Evolutionary conservation across 2,888 invertebrate species (phyloP), one percentile per base, ranked within the genome.

Genomic region (Therioaphis trifolii): DNA sequence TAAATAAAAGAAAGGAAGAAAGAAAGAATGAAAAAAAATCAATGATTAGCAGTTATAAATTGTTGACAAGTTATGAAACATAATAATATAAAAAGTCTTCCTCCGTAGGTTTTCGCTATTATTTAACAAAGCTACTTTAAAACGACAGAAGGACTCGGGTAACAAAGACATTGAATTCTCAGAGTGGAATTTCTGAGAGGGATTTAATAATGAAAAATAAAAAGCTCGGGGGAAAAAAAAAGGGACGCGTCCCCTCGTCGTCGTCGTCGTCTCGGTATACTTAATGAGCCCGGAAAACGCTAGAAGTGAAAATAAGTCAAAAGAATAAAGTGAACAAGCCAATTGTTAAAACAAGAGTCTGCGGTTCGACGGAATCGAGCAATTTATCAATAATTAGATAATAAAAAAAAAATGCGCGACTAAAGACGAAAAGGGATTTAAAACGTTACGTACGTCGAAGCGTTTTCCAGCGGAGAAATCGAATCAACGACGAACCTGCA

Each of bases 271-370:
- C 18, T 15, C 5, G 9, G 21, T 43, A 4, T 15, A 52, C 40
- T 52, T 55, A 55, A 68, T 29, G 52, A 78, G 24, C 52, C 40
- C 21, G 4, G 18, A 78, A 40, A 78, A 68, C 0, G 52, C 52
- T 24, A 18, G 46, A 49, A 52, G 52, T 68, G 52, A 55, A 69
- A 79, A 79, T n/a, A 27, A 69, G 52, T 55, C 55, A 69, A 69
- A 55, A 55, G 27, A 69, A n/a, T n/a, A n/a, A n/a, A 55, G 43
- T 40, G 69, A 55, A 69, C 55, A 43, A 79, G 68, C 68, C 52
- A 79, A 79, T 79, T 68, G 40, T 79, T 69, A n/a, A 79, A 69
- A 79, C 55, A 55, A 79, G 78, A 68, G 52, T 27, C 21, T 24
- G 66, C 3, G 52, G 24, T 63, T 46, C 61, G 46, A 63, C 14